Percentiles rank a stretch among this genome's conserved stretches.
Conservation (phyloP, 1,140 invertebrate species). For the Cotesia glomerata region DNA sequence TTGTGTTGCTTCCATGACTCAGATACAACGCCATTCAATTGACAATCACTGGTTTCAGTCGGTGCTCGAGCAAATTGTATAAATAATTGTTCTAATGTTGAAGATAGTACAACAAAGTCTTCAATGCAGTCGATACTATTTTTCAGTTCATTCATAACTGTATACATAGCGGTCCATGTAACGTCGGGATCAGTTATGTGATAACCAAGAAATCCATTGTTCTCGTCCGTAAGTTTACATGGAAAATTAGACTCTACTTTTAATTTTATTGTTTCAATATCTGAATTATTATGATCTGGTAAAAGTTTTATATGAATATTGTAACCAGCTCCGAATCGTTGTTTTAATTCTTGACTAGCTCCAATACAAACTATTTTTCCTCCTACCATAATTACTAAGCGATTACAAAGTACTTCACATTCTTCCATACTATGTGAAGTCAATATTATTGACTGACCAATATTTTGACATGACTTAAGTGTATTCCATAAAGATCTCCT, state of each 20-base stretch:
- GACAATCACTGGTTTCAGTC: not conserved
- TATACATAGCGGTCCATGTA: slow-evolving; percentile 59
- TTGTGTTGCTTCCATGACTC: no score
- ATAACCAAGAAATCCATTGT: slow-evolving; percentile 54
- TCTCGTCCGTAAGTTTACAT: slow-evolving; percentile 56
- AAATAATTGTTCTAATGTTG: slow-evolving; percentile 60
- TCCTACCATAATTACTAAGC: slow-evolving; percentile 87
- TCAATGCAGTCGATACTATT: slow-evolving; percentile 52
- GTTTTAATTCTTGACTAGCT: slow-evolving; percentile 73
- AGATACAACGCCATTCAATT: not conserved
- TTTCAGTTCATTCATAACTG: slow-evolving; percentile 53
- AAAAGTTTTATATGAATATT: slow-evolving; percentile 61
- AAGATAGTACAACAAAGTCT: slow-evolving; percentile 57
- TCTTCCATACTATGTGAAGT: slow-evolving; percentile 91
- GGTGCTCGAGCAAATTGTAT: slow-evolving; percentile 57
- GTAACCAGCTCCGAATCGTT: slow-evolving; percentile 65
- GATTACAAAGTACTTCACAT: slow-evolving; percentile 86
- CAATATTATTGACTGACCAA: slow-evolving; percentile 75
- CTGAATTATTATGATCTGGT: slow-evolving; percentile 36
- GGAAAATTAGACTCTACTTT: slow-evolving; percentile 46
- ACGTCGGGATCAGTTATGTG: slow-evolving; percentile 52
- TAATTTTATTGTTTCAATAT: slow-evolving; percentile 48
- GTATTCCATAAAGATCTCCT: slow-evolving; percentile 81
- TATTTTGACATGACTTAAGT: slow-evolving; percentile 67
- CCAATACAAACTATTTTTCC: slow-evolving; percentile 79